Evolutionary conservation across 2,888 invertebrate genomes (phyloP), one percentile per base, ranked within the genome.

Genomic region (Leptopilina syphax): DNA sequence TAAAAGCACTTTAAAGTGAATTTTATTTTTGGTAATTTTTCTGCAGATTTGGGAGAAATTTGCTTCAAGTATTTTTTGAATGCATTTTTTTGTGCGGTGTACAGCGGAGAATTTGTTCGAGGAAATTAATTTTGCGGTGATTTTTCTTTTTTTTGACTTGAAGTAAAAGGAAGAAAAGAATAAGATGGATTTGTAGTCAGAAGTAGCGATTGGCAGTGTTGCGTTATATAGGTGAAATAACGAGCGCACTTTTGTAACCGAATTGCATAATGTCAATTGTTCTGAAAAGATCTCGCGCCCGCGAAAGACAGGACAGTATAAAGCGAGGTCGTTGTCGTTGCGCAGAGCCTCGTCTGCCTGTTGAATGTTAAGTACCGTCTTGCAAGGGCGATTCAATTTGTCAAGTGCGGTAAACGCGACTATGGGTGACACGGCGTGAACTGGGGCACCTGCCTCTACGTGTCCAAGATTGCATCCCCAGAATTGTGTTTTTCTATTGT

Each of bases 231-330:
- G 79, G 68, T 76, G 82, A 84, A 84, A 86, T 84, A 82, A 82
- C 82, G 81, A 82, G 81, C 84, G 85, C 84, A 83, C 86, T 84
- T 86, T 84, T 86, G 82, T 84, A 86, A 86, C 83, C 70, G 60
- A 73, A 82, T 90, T 90, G 86, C 88, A 87, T 86, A 89, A 90
- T 84, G 83, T 84, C 85, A 86, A 88, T 89, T 88, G 88, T 89
- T 89, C 87, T 86, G 84, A 87, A 88, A 87, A 88, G 86, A 88
- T 89, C 88, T 85, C 86, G 86, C 85, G 84, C 82, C 84, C 79
- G 65, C 80, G 70, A 65, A 77, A 44, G 79, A 84, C 83, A 57
- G 57, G 73, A 73, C 73, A 54, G 70, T 57, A 34, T 34, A 67
- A 80, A 73, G 77, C 80, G 81, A 83, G 82, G 83, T 81, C 83